These are phyloP conservation scores for Cossypha niveicapilla DNA, from an alignment of 2,797 vertebrate species.

Conservation along the genomic window DNA sequence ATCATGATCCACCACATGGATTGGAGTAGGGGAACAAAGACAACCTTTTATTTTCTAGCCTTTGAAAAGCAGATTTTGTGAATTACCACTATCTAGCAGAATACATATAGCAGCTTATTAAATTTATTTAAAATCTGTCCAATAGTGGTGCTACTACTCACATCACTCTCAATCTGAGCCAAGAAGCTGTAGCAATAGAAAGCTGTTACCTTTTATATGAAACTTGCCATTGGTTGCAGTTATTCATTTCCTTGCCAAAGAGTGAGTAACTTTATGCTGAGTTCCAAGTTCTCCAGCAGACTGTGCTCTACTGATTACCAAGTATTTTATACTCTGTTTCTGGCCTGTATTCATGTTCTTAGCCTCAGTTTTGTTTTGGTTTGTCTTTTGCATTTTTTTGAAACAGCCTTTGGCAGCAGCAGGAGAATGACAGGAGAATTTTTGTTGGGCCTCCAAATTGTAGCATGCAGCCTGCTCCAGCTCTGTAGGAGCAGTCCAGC, in stretches of 20 bases:
- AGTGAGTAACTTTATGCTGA: background rate
- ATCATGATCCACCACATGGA: background rate
- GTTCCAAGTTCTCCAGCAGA: background rate
- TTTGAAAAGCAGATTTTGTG: background rate
- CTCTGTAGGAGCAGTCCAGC: background rate
- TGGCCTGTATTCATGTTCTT: background rate
- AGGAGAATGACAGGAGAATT: background rate
- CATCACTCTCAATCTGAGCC: background rate
- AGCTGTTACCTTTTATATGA: background rate
- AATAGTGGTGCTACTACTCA: background rate
- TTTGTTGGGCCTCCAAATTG: background rate
- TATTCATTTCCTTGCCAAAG: constrained; percentile 1
- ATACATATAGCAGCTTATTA: background rate
- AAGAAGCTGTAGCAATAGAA: background rate
- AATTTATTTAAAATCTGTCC: background rate
- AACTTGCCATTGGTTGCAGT: background rate
- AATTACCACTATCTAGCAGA: background rate
- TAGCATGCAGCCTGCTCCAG: background rate
- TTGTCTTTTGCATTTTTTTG: background rate
- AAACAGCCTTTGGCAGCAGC: background rate
- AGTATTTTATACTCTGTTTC: background rate
- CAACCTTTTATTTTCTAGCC: background rate
- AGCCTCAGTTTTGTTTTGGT: background rate
- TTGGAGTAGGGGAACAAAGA: background rate
- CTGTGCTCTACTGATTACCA: background rate